These are phyloP conservation scores for Netelia fuscicornis DNA, from an alignment of 2,888 invertebrate genomes.

Conservation along the genomic window DNA sequence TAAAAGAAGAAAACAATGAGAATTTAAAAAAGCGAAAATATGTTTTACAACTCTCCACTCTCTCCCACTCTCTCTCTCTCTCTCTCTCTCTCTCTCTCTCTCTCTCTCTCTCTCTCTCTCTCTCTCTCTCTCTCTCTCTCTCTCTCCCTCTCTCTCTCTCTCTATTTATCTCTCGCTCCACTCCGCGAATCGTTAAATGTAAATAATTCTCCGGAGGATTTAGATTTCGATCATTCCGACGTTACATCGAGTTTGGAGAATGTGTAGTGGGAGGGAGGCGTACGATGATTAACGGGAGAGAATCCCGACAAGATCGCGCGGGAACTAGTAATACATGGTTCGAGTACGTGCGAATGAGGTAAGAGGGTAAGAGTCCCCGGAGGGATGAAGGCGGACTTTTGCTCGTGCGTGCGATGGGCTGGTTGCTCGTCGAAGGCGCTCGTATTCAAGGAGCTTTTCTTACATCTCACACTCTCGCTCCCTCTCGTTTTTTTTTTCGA, in stretches of 20 bases:
- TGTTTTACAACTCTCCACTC: background rate
- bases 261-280: background rate
- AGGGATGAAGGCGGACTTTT: slow-evolving; percentile 22
- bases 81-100: too few relatives aligned
- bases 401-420: slow-evolving; percentile 13
- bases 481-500: background rate
- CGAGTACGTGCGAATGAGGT: slow-evolving; percentile 18
- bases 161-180: background rate
- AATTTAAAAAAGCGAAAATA: background rate
- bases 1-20: too few relatives aligned
- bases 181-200: background rate
- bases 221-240: slow-evolving; percentile 29
- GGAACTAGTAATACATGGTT: slow-evolving; percentile 10
- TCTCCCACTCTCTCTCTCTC: background rate
- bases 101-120: background rate
- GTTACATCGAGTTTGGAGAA: background rate
- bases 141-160: too few relatives aligned
- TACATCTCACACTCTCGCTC: background rate
- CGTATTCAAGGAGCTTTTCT: background rate
- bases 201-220: background rate
- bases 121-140: background rate
- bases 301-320: slow-evolving; percentile 37
- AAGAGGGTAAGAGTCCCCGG: slow-evolving; percentile 9
- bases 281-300: slow-evolving; percentile 45
- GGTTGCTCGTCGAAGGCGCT: slow-evolving; percentile 1